Evolutionary conservation across 2,888 invertebrate species (phyloP).

Genomic region (Drosophila trichaetosa): DNA sequence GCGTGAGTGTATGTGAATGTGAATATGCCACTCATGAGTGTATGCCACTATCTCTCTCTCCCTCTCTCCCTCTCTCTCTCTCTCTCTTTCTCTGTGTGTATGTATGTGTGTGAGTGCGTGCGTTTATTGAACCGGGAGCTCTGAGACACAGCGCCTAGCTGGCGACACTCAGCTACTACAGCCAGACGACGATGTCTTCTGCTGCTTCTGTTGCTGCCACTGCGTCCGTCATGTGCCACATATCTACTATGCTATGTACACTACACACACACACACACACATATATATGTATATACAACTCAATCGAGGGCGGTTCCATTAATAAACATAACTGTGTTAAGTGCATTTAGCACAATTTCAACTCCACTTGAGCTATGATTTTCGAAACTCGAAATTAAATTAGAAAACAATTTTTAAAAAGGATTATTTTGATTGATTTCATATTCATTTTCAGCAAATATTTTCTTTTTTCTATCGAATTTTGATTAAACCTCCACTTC

Average conservation of each 20-base stretch:
- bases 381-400: background rate
- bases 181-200: constrained; percentile 51
- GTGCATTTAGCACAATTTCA: background rate
- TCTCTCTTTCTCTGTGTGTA: constrained; percentile 12
- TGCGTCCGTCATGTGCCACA: constrained; percentile 54
- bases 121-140: constrained; percentile 70
- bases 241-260: constrained; percentile 40
- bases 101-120: constrained; percentile 39
- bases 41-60: constrained; percentile 30
- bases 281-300: constrained; percentile 7
- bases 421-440: background rate
- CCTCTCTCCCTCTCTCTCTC: background rate
- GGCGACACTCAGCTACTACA: constrained; percentile 61
- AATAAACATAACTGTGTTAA: constrained; percentile 21
- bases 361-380: background rate
- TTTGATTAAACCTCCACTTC: background rate
- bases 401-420: background rate
- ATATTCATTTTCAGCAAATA: background rate
- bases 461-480: background rate
- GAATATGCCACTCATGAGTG: constrained; percentile 62
- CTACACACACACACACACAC: constrained; percentile 21
- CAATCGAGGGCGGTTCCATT: constrained; percentile 50
- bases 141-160: constrained; percentile 61
- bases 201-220: constrained; percentile 22
- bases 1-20: constrained; percentile 65